These are phyloP conservation scores for Athripsodes cinereus DNA, from an alignment of 2,888 invertebrate species.

Conservation along the genomic window DNA sequence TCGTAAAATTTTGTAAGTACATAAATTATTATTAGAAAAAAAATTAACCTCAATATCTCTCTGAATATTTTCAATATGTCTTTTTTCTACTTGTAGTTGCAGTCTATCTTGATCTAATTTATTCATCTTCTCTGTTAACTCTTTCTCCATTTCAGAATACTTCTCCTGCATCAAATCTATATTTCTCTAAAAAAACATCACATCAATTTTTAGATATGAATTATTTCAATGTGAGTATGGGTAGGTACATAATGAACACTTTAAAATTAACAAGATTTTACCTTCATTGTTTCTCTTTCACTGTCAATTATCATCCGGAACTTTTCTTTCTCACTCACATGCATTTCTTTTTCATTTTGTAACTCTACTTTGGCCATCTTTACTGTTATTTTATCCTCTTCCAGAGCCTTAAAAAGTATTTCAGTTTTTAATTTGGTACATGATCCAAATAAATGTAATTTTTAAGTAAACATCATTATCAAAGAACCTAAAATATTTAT, in stretches of 20 bases:
- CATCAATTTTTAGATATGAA: neutral
- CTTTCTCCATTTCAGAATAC: slow-evolving; percentile 41
- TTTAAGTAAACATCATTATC: too few species aligned
- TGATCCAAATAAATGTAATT: too few species aligned
- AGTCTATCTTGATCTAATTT: slow-evolving; percentile 42
- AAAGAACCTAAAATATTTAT: too few species aligned
- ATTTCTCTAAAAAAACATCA: slow-evolving; percentile 12
- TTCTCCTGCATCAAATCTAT: slow-evolving; percentile 17
- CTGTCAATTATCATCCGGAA: slow-evolving; percentile 50
- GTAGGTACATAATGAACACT: neutral
- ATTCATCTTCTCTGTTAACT: slow-evolving; percentile 40
- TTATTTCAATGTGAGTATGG: neutral
- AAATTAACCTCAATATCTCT: slow-evolving; percentile 42
- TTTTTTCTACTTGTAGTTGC: slow-evolving; percentile 39
- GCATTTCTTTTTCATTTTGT: slow-evolving; percentile 55
- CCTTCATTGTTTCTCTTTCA: slow-evolving; percentile 56
- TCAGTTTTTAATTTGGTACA: too few species aligned
- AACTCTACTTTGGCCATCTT: slow-evolving; percentile 57
- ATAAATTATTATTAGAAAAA: too few species aligned
- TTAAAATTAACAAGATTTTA: slow-evolving; percentile 29
- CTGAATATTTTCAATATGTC: slow-evolving; percentile 38
- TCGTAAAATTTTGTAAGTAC: too few species aligned
- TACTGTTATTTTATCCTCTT: slow-evolving; percentile 42
- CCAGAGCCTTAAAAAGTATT: slow-evolving; percentile 37
- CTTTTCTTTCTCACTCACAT: slow-evolving; percentile 55